Base-by-base conservation (phyloP, 2,113 vertebrate species). In the Thomomys bottae region DNA sequence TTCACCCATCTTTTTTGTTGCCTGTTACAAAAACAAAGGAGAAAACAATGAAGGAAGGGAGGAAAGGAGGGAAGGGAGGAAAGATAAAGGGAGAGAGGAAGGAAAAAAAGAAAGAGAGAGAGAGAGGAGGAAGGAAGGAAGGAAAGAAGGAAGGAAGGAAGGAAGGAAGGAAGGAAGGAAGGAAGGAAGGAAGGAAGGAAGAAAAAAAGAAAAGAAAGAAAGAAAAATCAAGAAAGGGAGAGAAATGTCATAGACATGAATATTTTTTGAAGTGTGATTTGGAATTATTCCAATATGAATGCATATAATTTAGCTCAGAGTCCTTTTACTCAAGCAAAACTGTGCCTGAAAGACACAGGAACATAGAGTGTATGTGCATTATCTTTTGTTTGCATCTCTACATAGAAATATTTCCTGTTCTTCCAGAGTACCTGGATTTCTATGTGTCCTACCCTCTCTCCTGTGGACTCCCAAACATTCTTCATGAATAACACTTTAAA, bases 241-340 rank as follows among this genome's bases (percentile, higher is more conserved):
- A 54, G 49, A 54, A 15, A 54, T 12, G 18, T 4, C 49, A 54
- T 15, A 54, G 15, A 61, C 59, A 61, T 61, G 8, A 23, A 23
- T 61, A 73, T 76, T 72, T 90, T 18, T 87, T 59, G 30, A 54
- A 61, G 9, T 40, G 3, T 66, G 32, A 30, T 30, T 94, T 89
- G 77, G 87, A 86, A 72, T 81, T 67, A 63, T 72, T 91, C 78
- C 78, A 80, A 82, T n/a, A 32, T 20, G 49, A 79, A 83, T 87
- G 2, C n/a, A 93, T 79, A 91, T 81, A 63, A 90, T 80, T 88
- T 71, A 85, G 6, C 54, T 64, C 17, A 84, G 36, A 70, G 26
- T 3, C 8, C 8, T 87, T 85, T 80, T 4, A 87, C 61, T 88
- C 77, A n/a, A 10, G 5, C 7, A 34, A 68, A 80, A 59, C 49